Evolutionary conservation across 2,797 vertebrate species (phyloP), one percentile per base, ranked within the genome.

Genomic region (Salarias fasciatus): DNA sequence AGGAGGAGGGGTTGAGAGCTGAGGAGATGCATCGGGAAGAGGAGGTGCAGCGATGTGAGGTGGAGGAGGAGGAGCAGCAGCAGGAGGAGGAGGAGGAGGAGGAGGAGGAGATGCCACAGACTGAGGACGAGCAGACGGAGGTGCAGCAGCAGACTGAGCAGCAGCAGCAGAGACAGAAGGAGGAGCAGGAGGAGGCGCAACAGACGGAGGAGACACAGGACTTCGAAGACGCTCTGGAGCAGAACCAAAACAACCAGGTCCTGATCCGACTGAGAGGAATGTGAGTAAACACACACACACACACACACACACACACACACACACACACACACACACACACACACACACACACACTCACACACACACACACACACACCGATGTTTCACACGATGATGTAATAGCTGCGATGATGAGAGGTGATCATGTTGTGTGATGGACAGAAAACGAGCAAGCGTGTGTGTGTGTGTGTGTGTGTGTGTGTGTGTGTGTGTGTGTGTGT

Each of bases 181-280:
- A 43, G 53, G 60, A 42, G 44, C 29, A 53, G 6, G 49, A 42
- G 13, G 65, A 61, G 64, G 29, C 11, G 40, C 53, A 45, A 8
- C 62, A 51, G 10, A 30, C 4, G 9, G 68, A 68, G 46, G 64
- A 75, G 59, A 14, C 0, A 50, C 77, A 77, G 55, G 70, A 83
- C 68, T 85, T 87, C 63, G 78, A 38, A 28, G 78, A 85, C 50
- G 2, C 64, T 69, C 29, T 78, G 69, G 86, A 86, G 58, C 85
- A 75, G 51, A 86, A 82, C 56, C 75, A 80, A 49, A 90, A 79
- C 75, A 68, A 70, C 57, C 85, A 89, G 65, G 87, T 90, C 56
- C 66, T 89, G 63, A 73, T 75, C 11, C 83, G 89, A 13, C 83
- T 90, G n/a, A 72, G 83, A 81, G 89, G 75, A 67, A 89, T 90